phyloP scores from a whole-genome alignment of 2,888 invertebrate species.

The Cephus runcator region DNA sequence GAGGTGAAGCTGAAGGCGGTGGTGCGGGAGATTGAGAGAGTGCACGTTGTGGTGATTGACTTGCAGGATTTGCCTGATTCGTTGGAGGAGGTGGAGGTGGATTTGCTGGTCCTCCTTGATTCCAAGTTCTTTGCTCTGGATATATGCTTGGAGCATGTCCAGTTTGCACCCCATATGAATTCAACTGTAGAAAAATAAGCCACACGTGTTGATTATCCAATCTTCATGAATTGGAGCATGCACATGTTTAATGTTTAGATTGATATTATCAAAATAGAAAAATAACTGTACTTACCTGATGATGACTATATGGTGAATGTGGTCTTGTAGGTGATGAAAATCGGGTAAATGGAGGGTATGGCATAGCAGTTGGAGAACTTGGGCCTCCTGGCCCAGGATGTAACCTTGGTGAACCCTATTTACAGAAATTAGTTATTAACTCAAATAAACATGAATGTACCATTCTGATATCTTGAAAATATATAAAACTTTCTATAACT shows the following conservation, averaged over 20 bases:
- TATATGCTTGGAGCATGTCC: constrained; percentile 60
- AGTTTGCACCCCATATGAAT: constrained; percentile 58
- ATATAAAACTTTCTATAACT: background rate
- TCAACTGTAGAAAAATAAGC: constrained; percentile 45
- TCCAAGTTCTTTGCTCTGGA: constrained; percentile 62
- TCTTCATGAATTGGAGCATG: background rate
- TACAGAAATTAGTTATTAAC: background rate
- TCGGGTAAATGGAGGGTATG: constrained; percentile 64
- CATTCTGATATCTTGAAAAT: background rate
- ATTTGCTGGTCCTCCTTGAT: constrained; percentile 59
- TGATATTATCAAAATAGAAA: background rate
- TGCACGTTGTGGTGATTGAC: constrained; percentile 62
- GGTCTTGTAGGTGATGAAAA: constrained; percentile 62
- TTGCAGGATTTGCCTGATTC: constrained; percentile 59
- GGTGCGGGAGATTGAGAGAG: constrained; percentile 63
- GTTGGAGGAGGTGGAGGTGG: constrained; percentile 54
- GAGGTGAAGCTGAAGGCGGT: constrained; percentile 62
- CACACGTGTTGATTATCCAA: background rate
- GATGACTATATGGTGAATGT: constrained; percentile 61
- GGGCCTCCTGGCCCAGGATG: constrained; percentile 61
- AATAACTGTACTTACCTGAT: constrained; percentile 49
- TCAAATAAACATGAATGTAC: too few relatives aligned
- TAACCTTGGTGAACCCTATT: constrained; percentile 60
- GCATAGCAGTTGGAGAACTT: constrained; percentile 62
- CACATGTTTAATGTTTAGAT: background rate